A percentile compares a stretch with the other conserved stretches of the same genome.
phyloP scores from a whole-genome alignment of 2,113 vertebrate genomes.

The Porphyrio hochstetteri region DNA sequence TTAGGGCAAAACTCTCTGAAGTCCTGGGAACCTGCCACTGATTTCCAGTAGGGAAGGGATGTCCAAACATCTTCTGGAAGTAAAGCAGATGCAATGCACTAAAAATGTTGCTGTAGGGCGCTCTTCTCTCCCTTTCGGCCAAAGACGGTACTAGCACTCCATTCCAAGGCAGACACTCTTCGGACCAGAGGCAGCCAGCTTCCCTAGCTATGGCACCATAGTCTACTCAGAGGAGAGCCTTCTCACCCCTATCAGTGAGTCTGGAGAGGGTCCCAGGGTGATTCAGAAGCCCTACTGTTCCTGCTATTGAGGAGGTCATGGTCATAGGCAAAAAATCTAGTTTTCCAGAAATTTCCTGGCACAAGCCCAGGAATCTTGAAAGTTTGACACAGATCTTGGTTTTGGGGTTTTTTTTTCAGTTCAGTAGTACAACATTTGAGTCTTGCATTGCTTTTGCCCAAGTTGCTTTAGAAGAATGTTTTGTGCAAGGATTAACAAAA shows the following conservation, averaged over 20 bases:
- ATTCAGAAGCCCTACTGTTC: background rate
- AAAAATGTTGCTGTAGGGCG: rapidly evolving
- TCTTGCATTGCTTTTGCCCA: background rate
- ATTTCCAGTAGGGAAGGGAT: background rate
- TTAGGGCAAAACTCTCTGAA: background rate
- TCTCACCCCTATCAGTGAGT: background rate
- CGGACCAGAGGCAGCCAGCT: background rate
- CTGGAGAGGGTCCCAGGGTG: background rate
- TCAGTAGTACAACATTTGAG: too few species aligned
- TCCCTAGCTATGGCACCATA: background rate
- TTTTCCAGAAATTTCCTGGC: background rate
- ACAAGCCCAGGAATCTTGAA: background rate
- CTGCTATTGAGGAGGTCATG: too few species aligned
- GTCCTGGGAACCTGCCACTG: background rate
- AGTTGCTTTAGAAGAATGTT: background rate
- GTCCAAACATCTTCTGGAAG: background rate
- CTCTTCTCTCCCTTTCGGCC: background rate
- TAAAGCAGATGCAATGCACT: background rate
- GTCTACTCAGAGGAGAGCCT: background rate
- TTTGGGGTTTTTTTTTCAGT: too few species aligned
- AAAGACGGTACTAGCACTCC: background rate
- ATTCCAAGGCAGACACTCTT: background rate
- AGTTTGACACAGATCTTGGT: background rate
- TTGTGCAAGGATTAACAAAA: background rate
- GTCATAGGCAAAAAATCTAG: background rate